Base-by-base conservation (phyloP, 2,888 invertebrate species). In the Axea sp. region DNA sequence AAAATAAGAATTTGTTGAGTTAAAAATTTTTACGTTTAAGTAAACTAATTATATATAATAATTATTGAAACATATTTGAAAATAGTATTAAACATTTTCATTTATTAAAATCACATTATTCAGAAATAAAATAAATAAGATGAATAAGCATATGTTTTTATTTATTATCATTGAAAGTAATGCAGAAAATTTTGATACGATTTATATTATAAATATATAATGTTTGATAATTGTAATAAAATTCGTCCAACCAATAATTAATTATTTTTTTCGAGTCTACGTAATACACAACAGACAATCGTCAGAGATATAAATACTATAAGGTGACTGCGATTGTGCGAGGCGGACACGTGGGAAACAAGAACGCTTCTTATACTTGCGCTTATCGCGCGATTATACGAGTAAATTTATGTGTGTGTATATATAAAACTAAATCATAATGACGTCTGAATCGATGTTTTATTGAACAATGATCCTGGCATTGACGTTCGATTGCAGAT, bases 281-380 rank as follows among this genome's bases (percentile, higher is more conserved):
- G 65, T 59, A 33, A 68, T 41, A 62, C 37, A 67, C 39, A 62
- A 49, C 47, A 60, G 73, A 73, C 73, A 73, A 73, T 73, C 73
- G 67, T 62, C 67, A 24, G 49, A 60, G 60, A 73, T 67, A 67
- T 41, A 73, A 65, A 73, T 57, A 59, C 55, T 72, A 62, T 65
- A 65, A 64, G 72, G 57, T 57, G 64, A 64, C 53, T 65, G 59
- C 57, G 45, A 59, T 57, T 72, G 45, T 51, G 45, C 51, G 39
- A 71, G 60, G 55, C 55, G 73, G 53, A 67, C 60, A 73, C 60
- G 67, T 67, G 73, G 67, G 73, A 73, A 73, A 73, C 67, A 73
- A 73, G 73, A 73, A 67, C 67, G 73, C 73, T 73, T 73, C 73
- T 73, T 73, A 60, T 73, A 73, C 53, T 68, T 59, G 73, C 73